Conservation (phyloP, 2,888 invertebrate genomes). For the Hesperia comma region DNA sequence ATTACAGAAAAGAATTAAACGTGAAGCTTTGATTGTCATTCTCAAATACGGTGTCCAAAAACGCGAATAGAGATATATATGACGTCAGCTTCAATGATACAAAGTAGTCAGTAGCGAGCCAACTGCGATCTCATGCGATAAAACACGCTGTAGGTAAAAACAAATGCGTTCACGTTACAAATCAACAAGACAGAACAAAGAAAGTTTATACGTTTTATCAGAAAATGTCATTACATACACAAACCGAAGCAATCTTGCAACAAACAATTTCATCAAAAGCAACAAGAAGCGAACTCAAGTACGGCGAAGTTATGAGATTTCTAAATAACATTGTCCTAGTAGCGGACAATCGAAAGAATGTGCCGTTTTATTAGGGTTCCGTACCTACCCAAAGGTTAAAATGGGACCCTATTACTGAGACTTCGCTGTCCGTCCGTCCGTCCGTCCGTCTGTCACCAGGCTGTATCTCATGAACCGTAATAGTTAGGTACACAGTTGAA, state of each 20-base stretch:
- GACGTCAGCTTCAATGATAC: conserved; percentile 15
- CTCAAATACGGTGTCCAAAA: conserved; percentile 12
- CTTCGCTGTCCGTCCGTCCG: too few relatives aligned
- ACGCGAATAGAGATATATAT: conserved; percentile 1
- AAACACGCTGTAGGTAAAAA: conserved; percentile 50
- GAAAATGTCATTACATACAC: conserved; percentile 67
- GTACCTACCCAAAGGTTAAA: too few relatives aligned
- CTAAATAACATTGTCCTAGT: conserved; percentile 61
- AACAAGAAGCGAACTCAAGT: conserved; percentile 42
- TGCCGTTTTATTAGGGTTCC: conserved; percentile 47
- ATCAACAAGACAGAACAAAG: conserved; percentile 71
- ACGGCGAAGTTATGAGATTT: conserved; percentile 58
- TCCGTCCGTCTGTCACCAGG: too few relatives aligned
- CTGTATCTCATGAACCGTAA: too few relatives aligned
- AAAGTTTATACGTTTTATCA: conserved; percentile 74
- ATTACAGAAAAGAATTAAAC: neutral
- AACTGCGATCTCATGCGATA: conserved; percentile 27
- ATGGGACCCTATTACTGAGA: too few relatives aligned
- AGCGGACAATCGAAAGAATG: conserved; percentile 59
- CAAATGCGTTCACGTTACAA: conserved; percentile 61
- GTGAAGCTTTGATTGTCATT: neutral
- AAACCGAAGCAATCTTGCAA: conserved; percentile 51
- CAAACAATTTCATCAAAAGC: conserved; percentile 49
- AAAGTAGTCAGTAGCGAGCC: conserved; percentile 19
- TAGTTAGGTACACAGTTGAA: too few relatives aligned